Evolutionary conservation across 2,113 vertebrate species (phyloP).

Genomic region (Tyto alba): DNA sequence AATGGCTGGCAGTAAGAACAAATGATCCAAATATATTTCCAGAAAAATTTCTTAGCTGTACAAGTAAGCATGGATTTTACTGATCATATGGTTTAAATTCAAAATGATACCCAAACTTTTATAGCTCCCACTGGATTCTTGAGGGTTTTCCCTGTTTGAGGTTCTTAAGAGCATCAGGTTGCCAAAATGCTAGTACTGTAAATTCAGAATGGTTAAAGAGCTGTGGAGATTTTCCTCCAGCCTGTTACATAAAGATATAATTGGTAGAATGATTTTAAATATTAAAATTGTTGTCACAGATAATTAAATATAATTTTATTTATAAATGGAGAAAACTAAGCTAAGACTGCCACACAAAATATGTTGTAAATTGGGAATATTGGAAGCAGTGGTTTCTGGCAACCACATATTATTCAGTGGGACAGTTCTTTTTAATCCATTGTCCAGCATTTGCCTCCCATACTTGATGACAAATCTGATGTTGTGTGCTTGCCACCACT

Average conservation of each 20-base stretch:
- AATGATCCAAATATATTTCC: background rate
- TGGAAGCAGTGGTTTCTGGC: background rate
- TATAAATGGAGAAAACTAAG: background rate
- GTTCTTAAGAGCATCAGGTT: background rate
- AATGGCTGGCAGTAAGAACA: slow-evolving; percentile 11
- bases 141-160: background rate
- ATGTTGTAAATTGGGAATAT: background rate
- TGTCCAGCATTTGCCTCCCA: background rate
- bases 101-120: background rate
- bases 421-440: background rate
- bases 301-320: background rate
- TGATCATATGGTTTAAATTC: slow-evolving; percentile 43
- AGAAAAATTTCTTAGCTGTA: background rate
- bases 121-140: slow-evolving; percentile 2
- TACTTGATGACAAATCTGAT: background rate
- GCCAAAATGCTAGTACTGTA: background rate
- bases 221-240: background rate
- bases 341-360: background rate
- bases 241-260: background rate
- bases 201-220: background rate
- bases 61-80: background rate
- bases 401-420: background rate
- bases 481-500: background rate
- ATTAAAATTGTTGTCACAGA: background rate
- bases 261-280: background rate